phyloP scores from a whole-genome alignment of 2,797 vertebrate genomes.

The Alectoris magna region DNA sequence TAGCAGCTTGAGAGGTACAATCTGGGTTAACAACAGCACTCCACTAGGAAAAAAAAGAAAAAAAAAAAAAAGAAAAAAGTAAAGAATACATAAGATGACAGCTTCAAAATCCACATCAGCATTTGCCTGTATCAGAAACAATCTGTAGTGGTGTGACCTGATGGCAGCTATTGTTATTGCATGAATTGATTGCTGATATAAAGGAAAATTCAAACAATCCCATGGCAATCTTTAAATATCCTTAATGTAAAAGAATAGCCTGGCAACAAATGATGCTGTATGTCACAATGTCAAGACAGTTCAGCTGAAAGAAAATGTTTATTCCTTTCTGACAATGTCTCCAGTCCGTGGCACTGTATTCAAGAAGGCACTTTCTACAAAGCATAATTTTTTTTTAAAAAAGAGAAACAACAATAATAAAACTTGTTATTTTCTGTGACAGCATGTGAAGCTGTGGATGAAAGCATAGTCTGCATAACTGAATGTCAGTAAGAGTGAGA shows the following conservation, averaged over 20 bases:
- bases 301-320: slow-evolving; percentile 10
- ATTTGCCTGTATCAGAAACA: background rate
- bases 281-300: background rate
- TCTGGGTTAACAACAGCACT: background rate
- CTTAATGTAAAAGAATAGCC: background rate
- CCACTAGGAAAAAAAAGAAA: accelerated
- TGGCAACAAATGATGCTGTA: background rate
- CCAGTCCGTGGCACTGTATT: background rate
- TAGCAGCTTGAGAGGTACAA: background rate
- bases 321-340: background rate
- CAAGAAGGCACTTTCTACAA: background rate
- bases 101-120: background rate
- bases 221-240: background rate
- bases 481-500: background rate
- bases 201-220: slow-evolving; percentile 1
- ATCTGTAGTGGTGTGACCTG: background rate
- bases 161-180: background rate
- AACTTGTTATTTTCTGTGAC: background rate
- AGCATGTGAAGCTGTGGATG: background rate
- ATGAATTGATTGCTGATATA: background rate
- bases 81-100: background rate
- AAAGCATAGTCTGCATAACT: background rate
- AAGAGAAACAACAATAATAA: background rate
- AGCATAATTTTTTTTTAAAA: background rate
- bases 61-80: background rate